Evolutionary conservation across 1,140 invertebrate species (phyloP).

Genomic region (Penaeus indicus): DNA sequence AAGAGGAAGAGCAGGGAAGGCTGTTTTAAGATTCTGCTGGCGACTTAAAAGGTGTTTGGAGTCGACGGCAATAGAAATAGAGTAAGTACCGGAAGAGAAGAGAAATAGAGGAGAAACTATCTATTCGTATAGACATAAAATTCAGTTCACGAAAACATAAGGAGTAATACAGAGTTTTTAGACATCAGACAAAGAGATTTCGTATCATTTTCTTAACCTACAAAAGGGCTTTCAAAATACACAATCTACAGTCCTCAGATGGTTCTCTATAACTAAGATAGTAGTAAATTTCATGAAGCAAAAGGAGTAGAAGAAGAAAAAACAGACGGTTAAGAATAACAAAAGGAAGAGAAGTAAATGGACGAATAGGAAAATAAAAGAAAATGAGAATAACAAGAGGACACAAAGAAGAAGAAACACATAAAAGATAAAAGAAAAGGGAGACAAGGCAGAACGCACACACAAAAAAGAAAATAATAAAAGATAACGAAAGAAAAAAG

Average conservation of each 20-base stretch:
- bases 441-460: not conserved
- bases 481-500: not conserved
- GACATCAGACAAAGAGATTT: too few species aligned
- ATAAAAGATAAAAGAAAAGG: too few species aligned
- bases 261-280: too few species aligned
- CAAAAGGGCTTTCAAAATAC: too few species aligned
- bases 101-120: not conserved
- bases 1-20: not conserved
- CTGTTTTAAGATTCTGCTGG: not conserved
- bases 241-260: too few species aligned
- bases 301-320: not conserved
- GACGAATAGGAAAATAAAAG: not conserved
- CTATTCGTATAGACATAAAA: not conserved
- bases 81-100: not conserved
- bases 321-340: not conserved
- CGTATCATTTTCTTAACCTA: too few species aligned
- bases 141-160: too few species aligned
- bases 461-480: not conserved
- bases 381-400: not conserved
- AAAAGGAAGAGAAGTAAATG: not conserved
- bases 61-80: not conserved
- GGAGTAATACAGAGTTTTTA: too few species aligned
- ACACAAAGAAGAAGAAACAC: not conserved
- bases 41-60: not conserved
- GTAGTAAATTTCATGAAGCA: not conserved